phyloP scores from a whole-genome alignment of 2,797 vertebrate genomes.

The Vultur gryphus region DNA sequence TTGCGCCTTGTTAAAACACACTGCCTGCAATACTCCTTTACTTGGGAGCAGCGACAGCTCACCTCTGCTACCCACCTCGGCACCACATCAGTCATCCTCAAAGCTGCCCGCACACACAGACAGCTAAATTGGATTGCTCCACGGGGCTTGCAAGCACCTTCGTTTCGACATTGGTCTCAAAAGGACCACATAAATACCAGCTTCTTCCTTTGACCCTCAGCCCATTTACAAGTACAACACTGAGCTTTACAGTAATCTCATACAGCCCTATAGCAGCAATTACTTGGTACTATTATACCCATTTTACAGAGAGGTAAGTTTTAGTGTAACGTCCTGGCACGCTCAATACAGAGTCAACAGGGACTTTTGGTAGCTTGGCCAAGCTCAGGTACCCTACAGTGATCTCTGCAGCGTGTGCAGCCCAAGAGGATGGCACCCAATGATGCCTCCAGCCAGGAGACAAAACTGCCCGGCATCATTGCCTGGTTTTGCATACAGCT shows the following conservation, averaged over 20 bases:
- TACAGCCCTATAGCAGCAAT: not conserved
- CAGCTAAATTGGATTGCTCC: not conserved
- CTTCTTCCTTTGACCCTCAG: not conserved
- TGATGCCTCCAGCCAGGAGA: not conserved
- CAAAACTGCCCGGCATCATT: not conserved
- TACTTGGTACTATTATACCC: not conserved
- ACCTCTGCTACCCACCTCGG: not conserved
- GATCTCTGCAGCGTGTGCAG: not conserved
- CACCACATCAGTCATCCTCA: not conserved
- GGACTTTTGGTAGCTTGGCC: not conserved
- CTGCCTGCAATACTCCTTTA: fast-evolving
- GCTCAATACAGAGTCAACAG: not conserved
- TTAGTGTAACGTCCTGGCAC: not conserved
- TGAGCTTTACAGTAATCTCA: not conserved
- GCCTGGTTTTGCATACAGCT: not conserved
- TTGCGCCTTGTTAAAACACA: fast-evolving
- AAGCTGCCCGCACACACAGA: not conserved
- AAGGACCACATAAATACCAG: not conserved
- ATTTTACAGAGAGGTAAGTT: not conserved
- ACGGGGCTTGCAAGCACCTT: not conserved
- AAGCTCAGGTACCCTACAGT: not conserved
- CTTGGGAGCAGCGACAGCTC: not conserved
- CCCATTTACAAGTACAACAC: not conserved
- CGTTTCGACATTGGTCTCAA: fast-evolving
- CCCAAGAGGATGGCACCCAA: not conserved